Base-by-base conservation (phyloP, 2,113 vertebrate genomes). In the Panthera leo region DNA sequence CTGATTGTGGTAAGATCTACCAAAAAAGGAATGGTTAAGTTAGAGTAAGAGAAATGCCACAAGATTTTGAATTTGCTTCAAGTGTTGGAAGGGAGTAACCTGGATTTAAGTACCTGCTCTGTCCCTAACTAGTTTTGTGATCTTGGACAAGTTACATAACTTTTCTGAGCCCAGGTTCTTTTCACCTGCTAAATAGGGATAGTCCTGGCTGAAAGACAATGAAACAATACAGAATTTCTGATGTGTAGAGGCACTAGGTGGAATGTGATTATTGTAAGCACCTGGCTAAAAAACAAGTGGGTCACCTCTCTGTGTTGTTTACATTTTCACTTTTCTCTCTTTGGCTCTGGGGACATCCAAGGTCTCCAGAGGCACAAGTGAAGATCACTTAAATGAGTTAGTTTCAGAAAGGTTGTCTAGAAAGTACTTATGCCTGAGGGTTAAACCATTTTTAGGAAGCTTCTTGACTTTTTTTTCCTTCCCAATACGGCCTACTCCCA, bases 251-350 rank as follows among this genome's bases (percentile, higher is more conserved):
- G 13, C 39, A 86, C 14, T 86, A 7, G 15, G 36, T 88, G 89
- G 76, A 51, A 58, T 85, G 48, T 2, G 34, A 71, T 82, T 91
- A 70, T 76, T 71, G 5, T 55, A 79, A 88, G 29, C 85, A 61
- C 84, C 89, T 97, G 71, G 36, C 83, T 53, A 19, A 55, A 51
- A 95, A 93, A 89, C 65, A 93, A 78, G 71, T 84, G 29, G 85
- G 48, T 89, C 78, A 82, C 27, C 53, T 87, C 29, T 97, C 48
- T 90, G 29, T 89, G 93, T 90, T 97, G 91, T 98, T 98, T 96
- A 96, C 31, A 86, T 36, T 42, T 85, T 39, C 71, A 42, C 86
- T 96, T 95, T 97, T 88, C 70, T 97, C 93, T 94, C 79, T 95
- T 96, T 97, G 86, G 31, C 95, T 93, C 79, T 73, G 96, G 96